phyloP scores from a whole-genome alignment of 2,888 invertebrate species.

The Stomorhina lunata region DNA sequence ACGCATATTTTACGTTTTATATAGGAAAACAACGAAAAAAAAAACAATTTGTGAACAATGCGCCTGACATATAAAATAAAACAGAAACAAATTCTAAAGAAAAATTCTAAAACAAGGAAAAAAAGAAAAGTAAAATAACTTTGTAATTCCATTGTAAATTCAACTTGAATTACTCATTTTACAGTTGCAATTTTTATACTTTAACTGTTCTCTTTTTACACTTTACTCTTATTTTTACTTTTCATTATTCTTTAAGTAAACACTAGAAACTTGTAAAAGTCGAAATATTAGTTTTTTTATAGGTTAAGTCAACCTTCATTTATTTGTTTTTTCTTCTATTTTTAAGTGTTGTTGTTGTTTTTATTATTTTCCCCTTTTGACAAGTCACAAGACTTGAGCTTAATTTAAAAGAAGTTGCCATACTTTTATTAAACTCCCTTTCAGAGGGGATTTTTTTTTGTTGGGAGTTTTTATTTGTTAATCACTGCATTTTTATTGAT shows the following conservation, averaged over 20 bases:
- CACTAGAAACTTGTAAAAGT: neutral
- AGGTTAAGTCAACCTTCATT: constrained; percentile 65
- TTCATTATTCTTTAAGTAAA: neutral
- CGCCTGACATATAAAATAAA: neutral
- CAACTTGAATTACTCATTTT: no score
- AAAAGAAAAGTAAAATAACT: no score
- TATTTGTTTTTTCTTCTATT: constrained; percentile 18
- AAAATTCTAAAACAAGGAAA: neutral
- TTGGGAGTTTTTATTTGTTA: neutral
- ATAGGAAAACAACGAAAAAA: neutral
- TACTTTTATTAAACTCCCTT: constrained; percentile 6
- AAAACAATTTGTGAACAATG: constrained; percentile 7
- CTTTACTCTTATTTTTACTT: neutral
- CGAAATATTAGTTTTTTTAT: constrained; percentile 33
- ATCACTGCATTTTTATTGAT: neutral
- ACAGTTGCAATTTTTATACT: no score
- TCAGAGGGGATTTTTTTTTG: neutral
- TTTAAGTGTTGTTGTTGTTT: constrained; percentile 36
- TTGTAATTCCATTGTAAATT: no score
- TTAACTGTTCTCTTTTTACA: no score
- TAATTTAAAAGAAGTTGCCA: constrained; percentile 61
- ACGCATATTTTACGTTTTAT: neutral
- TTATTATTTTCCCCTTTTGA: constrained; percentile 42
- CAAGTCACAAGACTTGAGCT: constrained; percentile 68
- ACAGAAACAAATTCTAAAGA: neutral